Evolutionary conservation across 2,888 invertebrate species (phyloP).

Genomic region (Azorinus chamasolen): DNA sequence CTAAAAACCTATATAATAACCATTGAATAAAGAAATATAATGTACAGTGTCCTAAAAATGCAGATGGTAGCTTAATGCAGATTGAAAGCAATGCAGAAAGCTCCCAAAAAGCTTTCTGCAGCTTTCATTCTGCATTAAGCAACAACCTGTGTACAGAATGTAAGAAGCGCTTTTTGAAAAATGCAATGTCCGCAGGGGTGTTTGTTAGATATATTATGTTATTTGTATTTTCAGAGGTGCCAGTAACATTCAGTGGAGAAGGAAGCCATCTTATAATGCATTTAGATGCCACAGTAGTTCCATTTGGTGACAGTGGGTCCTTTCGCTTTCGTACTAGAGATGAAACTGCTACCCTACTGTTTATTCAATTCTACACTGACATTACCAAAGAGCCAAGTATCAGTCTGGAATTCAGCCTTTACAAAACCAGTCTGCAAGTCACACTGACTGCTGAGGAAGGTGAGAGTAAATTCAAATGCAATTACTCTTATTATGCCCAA

Average conservation of each 20-base stretch:
- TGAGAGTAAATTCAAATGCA: neutral
- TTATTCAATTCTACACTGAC: constrained; percentile 69
- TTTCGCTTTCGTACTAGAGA: constrained; percentile 79
- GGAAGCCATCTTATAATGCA: constrained; percentile 68
- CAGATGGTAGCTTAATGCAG: too few species aligned
- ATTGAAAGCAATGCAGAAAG: too few species aligned
- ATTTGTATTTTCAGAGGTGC: constrained; percentile 60
- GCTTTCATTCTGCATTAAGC: too few species aligned
- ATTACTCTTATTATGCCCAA: too few species aligned
- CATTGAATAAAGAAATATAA: too few species aligned
- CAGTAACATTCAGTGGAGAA: constrained; percentile 77
- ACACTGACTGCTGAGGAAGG: constrained; percentile 34
- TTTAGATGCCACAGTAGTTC: constrained; percentile 71
- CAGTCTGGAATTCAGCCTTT: constrained; percentile 77
- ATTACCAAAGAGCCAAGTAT: constrained; percentile 30
- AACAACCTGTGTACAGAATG: too few species aligned
- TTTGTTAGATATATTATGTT: too few species aligned
- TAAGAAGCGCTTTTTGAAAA: neutral
- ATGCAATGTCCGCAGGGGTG: neutral
- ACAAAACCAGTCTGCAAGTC: constrained; percentile 70
- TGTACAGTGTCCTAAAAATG: too few species aligned
- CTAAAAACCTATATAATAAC: too few species aligned
- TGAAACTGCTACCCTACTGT: constrained; percentile 72
- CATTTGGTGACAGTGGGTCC: constrained; percentile 76
- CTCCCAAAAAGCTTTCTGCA: too few species aligned